phyloP scores from a whole-genome alignment of 2,888 invertebrate species.

The Lagria hirta region DNA sequence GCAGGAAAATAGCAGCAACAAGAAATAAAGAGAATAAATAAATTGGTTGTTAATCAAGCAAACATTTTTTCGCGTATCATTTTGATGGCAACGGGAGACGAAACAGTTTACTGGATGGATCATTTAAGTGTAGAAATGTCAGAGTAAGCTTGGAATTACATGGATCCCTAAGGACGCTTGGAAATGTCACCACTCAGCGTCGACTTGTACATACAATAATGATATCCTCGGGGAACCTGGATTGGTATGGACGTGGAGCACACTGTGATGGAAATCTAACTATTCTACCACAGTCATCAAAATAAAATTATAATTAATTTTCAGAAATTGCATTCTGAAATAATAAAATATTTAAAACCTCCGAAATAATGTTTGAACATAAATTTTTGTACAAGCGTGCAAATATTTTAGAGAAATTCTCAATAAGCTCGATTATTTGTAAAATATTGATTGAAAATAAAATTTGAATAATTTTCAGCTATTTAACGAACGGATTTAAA shows the following conservation, averaged over 20 bases:
- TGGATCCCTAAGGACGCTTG: constrained; percentile 50
- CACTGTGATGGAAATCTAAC: constrained; percentile 7
- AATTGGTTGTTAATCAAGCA: constrained; percentile 30
- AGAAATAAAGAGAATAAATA: constrained; percentile 3
- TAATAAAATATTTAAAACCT: no score
- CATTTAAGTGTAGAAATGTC: constrained; percentile 52
- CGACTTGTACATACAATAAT: constrained; percentile 53
- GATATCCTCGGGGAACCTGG: constrained; percentile 46
- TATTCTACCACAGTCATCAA: not conserved
- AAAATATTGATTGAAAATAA: no score
- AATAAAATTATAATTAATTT: no score
- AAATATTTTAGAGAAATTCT: no score
- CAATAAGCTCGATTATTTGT: no score
- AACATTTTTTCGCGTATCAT: constrained; percentile 32
- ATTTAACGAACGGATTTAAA: no score
- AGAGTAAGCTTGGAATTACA: constrained; percentile 51
- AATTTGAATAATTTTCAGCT: no score
- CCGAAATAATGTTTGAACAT: no score
- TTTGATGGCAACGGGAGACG: constrained; percentile 30
- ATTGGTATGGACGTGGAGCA: constrained; percentile 28
- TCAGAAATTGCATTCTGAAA: no score
- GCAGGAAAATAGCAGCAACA: not conserved
- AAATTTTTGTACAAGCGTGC: no score
- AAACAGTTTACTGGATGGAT: constrained; percentile 43
- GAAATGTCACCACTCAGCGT: constrained; percentile 54